These are phyloP conservation scores for Chauna torquata DNA, from an alignment of 2,113 vertebrate genomes.

Conservation along the genomic window DNA sequence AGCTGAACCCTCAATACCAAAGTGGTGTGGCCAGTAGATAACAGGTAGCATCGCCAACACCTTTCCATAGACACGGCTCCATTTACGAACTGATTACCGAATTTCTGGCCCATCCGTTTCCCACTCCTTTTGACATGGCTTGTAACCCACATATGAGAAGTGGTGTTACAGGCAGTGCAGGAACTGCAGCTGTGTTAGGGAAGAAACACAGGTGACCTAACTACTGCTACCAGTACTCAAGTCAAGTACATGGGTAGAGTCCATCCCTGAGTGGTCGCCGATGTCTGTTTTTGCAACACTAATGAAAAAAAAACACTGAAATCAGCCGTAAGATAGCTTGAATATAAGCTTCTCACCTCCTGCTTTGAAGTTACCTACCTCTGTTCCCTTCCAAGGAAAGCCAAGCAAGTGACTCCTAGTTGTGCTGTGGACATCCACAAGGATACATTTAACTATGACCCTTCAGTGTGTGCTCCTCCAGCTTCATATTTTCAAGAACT, in stretches of 20 bases:
- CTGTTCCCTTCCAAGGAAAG: neutral
- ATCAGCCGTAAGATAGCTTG: neutral
- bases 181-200: neutral
- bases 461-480: neutral
- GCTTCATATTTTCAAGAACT: neutral
- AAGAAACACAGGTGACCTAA: neutral
- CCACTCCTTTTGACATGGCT: neutral
- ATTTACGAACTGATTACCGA: neutral
- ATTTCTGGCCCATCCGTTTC: neutral
- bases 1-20: neutral
- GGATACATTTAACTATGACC: neutral
- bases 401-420: neutral
- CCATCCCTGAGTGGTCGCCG: neutral
- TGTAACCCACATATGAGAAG: neutral
- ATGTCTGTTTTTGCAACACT: neutral
- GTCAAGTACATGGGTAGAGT: accelerated
- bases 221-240: neutral
- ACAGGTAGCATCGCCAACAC: neutral
- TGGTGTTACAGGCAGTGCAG: neutral
- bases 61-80: neutral
- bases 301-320: neutral
- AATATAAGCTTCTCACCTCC: neutral
- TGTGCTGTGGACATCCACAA: neutral
- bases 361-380: neutral
- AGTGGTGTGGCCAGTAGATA: neutral